Base-by-base conservation (phyloP, 2,888 invertebrate species). In the Polietes domitor region DNA sequence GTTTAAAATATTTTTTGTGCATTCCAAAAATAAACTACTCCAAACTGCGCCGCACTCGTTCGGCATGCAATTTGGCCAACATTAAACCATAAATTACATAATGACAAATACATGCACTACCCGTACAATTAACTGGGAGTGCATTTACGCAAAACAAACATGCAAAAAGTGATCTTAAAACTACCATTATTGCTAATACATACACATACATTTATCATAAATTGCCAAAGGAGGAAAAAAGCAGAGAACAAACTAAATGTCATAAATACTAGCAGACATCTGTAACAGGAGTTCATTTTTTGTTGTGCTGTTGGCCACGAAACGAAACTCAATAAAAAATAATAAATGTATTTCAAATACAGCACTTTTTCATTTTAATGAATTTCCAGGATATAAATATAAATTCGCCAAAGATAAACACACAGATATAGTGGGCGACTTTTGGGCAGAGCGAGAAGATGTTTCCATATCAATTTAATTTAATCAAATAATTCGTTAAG, bases 31-130 rank as follows among this genome's bases (percentile, higher is more conserved):
- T 41, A 65, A 21, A 58, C 24, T 6, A 43, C 47, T 17, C 28
- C 19, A 71, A 53, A 53, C 28, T 70, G 19, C 17, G 10, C n/a
- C n/a, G n/a, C n/a, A n/a, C n/a, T n/a, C 71, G 24, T 21, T 68
- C 15, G 41, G 41, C 32, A 55, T n/a, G 50, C n/a, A 32, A 55
- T 55, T 53, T 72, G 55, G 10, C 28, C 47, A 55, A 37, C 24
- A 72, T 72, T 68, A 68, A 21, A 55, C 55, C 55, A 72, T 72
- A 72, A 72, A 72, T 72, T 72, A n/a, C 19, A 32, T 41, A 55
- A 32, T 58, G 72, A 72, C 72, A 72, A 72, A 72, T 55, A 37
- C 72, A 72, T 72, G 21, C 68, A 37, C 68, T 72, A 37, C n/a
- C n/a, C n/a, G n/a, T n/a, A n/a, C 72, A 72, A 72, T 72, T 72